Base-by-base conservation (phyloP, 2,797 vertebrate species). In the Pseudochromis fuscus region DNA sequence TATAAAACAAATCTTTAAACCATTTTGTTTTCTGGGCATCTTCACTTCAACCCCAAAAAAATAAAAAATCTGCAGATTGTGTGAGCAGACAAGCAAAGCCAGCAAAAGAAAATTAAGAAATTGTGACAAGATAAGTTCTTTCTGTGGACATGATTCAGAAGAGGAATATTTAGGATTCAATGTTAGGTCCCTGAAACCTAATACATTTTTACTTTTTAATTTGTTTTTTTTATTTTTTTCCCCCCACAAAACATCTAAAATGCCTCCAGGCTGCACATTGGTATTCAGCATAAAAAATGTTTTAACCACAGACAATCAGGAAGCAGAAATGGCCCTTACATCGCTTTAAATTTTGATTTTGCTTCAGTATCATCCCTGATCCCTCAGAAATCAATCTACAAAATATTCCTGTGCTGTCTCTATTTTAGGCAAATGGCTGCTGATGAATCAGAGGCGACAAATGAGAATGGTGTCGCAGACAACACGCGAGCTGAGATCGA, bases 1-100 rank as follows among this genome's bases (percentile, higher is more conserved):
- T 66, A 78, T 79, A 71, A 87, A 88, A 81, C 45, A 76, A 80
- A 82, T 88, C 75, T 81, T 86, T 83, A 73, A 86, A 85, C 68
- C 56, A 64, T 78, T 90, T 83, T 64, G 65, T 87, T 89, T n/a
- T 87, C 81, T 75, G 79, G 86, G 84, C 91, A 90, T 87, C 85
- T 88, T 88, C 85, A 84, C 61, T 81, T 88, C 72, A 68, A 86
- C 77, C n/a, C 78, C 77, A 57, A 15, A 38, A 38, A 38, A 13
- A 35, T 12, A 35, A 35, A 71, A 75, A 85, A 69, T 75, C 77
- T 74, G 57, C 80, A 86, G 87, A 91, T 87, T 88, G 84, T 81
- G 78, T 40, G 45, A 90, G 88, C 74, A 86, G 87, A 85, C 58
- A 80, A 85, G 61, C 62, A 38, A 77, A 71, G 60, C 64, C 42